phyloP scores from a whole-genome alignment of 2,113 vertebrate genomes.

The Dipodomys ordii region DNA sequence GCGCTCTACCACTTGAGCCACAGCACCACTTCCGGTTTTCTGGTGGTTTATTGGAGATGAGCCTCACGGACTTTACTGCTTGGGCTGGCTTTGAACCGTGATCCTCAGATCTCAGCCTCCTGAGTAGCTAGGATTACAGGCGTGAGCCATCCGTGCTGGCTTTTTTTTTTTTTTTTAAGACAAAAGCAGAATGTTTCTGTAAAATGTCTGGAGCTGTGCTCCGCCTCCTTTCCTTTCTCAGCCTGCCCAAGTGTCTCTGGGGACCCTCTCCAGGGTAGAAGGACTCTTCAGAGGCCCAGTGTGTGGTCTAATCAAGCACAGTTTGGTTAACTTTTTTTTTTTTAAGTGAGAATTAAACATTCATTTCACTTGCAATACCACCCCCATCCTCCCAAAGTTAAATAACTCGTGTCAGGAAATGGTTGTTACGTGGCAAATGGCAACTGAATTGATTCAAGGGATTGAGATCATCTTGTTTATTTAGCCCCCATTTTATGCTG shows the following conservation, averaged over 20 bases:
- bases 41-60: too few relatives aligned
- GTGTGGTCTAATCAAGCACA: background rate
- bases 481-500: background rate
- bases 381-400: background rate
- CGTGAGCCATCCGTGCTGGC: too few relatives aligned
- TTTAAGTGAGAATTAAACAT: slow-evolving; percentile 44
- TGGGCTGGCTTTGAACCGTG: too few relatives aligned
- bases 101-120: too few relatives aligned
- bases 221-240: background rate
- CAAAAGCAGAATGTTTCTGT: background rate
- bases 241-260: background rate
- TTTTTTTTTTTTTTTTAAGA: background rate
- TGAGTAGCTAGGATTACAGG: too few relatives aligned
- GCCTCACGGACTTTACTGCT: too few relatives aligned
- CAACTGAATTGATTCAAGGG: background rate
- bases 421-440: background rate
- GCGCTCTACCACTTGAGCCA: too few relatives aligned
- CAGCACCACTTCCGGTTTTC: too few relatives aligned
- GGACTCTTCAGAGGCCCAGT: background rate
- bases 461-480: background rate
- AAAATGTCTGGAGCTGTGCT: background rate
- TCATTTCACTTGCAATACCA: background rate
- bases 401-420: background rate
- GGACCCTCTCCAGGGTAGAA: background rate
- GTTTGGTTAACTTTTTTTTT: background rate